These are phyloP conservation scores for Astropecten irregularis DNA, from an alignment of 53 echinoderm and acorn worm species.

Conservation along the genomic window DNA sequence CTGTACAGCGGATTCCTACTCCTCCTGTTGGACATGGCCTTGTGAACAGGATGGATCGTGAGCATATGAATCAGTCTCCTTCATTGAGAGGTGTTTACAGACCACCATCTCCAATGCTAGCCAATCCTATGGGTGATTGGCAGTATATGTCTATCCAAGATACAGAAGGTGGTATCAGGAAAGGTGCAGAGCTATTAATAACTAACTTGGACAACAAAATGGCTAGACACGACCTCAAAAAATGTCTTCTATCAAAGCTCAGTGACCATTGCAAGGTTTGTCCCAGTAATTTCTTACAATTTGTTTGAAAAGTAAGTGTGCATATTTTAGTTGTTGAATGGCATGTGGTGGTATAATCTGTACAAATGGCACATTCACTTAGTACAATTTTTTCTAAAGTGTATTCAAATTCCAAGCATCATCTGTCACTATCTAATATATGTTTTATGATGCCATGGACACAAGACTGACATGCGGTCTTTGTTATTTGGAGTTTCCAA, in stretches of 20 bases:
- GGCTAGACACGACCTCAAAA: slow-evolving; percentile 85
- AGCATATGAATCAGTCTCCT: slow-evolving; percentile 23
- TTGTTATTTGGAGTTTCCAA: no score
- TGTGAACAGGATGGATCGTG: slow-evolving; percentile 49
- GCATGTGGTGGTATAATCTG: no score
- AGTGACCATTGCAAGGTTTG: slow-evolving; percentile 90
- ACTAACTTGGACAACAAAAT: slow-evolving; percentile 95
- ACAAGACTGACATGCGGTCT: no score
- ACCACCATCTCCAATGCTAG: slow-evolving; percentile 69
- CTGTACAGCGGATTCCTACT: slow-evolving; percentile 68
- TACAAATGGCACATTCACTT: no score
- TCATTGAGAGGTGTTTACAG: slow-evolving; percentile 61
- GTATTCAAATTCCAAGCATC: no score
- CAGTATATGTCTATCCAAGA: slow-evolving; percentile 59
- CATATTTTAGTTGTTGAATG: no score
- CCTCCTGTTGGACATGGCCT: slow-evolving; percentile 44
- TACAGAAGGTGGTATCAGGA: slow-evolving; percentile 16
- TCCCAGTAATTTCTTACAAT: no score
- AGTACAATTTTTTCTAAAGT: no score
- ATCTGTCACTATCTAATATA: no score
- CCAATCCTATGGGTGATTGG: slow-evolving; percentile 57
- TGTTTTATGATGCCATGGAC: no score
- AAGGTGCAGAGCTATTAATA: slow-evolving; percentile 87
- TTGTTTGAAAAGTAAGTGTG: not conserved
- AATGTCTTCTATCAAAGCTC: slow-evolving; percentile 82